Evolutionary conservation across 1,140 invertebrate species (phyloP).

Genomic region (Sitophilus oryzae): DNA sequence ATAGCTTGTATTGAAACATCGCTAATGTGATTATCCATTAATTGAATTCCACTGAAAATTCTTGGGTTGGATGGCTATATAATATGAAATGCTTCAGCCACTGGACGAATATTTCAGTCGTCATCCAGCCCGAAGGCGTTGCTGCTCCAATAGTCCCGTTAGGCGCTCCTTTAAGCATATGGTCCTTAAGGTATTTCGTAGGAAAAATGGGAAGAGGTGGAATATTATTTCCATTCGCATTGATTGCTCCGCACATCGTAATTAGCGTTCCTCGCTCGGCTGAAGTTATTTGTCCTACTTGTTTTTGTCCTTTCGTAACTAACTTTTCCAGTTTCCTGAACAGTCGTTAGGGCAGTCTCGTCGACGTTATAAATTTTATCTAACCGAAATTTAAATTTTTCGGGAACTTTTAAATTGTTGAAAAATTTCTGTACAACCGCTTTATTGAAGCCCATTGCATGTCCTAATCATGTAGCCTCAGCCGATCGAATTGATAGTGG

Average conservation of each 20-base stretch:
- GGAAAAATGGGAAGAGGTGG: slow-evolving; percentile 40
- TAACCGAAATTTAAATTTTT: slow-evolving; percentile 13
- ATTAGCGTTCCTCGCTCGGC: slow-evolving; percentile 44
- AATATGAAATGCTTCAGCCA: slow-evolving; percentile 47
- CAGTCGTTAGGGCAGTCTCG: slow-evolving; percentile 46
- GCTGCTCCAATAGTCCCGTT: slow-evolving; percentile 42
- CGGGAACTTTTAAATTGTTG: slow-evolving; percentile 8
- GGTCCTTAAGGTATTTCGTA: slow-evolving; percentile 38
- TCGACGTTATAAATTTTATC: slow-evolving; percentile 44
- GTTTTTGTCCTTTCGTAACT: slow-evolving; percentile 37
- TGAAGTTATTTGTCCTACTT: slow-evolving; percentile 41
- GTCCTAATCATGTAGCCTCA: no score
- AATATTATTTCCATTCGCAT: slow-evolving; percentile 37
- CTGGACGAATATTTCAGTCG: slow-evolving; percentile 42
- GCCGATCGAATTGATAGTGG: no score
- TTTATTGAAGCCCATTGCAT: slow-evolving; percentile 13
- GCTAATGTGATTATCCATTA: slow-evolving; percentile 26
- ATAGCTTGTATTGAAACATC: slow-evolving; percentile 28
- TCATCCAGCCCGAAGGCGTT: slow-evolving; percentile 46
- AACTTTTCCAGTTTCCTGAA: slow-evolving; percentile 44
- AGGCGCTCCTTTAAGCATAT: slow-evolving; percentile 40
- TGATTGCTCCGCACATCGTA: slow-evolving; percentile 40
- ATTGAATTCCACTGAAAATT: slow-evolving; percentile 12
- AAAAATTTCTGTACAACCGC: slow-evolving; percentile 4
- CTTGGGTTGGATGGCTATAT: slow-evolving; percentile 35